phyloP scores from a whole-genome alignment of 2,888 invertebrate species.

The Bimastos eiseni region DNA sequence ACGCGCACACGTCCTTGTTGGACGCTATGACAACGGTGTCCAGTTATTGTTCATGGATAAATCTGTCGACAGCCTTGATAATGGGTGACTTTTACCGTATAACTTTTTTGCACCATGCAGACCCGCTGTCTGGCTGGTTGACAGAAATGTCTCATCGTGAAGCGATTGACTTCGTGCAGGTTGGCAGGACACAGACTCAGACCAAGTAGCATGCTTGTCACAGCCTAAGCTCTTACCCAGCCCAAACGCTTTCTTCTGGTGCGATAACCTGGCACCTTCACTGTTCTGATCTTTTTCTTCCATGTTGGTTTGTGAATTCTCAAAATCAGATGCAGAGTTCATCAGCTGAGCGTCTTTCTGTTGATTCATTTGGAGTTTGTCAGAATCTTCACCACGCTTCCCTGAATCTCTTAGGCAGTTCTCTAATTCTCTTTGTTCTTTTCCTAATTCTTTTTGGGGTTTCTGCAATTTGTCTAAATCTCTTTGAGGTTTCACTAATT shows the following conservation, averaged over 20 bases:
- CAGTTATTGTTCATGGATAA: neutral
- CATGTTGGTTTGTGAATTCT: neutral
- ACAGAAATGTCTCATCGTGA: neutral
- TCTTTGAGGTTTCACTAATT: neutral
- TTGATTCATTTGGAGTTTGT: neutral
- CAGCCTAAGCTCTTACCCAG: neutral
- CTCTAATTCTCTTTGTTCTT: constrained; percentile 3
- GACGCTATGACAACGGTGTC: neutral
- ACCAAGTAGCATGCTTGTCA: neutral
- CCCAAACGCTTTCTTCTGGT: neutral
- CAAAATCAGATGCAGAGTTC: neutral
- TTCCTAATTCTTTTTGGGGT: neutral
- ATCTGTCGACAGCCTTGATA: neutral
- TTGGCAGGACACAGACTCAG: neutral
- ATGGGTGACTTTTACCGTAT: constrained; percentile 19
- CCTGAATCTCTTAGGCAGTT: neutral
- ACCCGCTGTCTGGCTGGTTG: neutral
- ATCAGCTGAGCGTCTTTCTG: neutral
- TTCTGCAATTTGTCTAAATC: neutral
- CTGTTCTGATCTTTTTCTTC: neutral
- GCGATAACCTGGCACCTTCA: neutral
- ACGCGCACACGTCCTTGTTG: neutral
- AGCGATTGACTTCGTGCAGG: neutral
- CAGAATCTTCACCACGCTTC: neutral
- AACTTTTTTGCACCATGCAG: neutral